phyloP scores from a whole-genome alignment of 2,113 vertebrate genomes.

The Mastomys coucha region DNA sequence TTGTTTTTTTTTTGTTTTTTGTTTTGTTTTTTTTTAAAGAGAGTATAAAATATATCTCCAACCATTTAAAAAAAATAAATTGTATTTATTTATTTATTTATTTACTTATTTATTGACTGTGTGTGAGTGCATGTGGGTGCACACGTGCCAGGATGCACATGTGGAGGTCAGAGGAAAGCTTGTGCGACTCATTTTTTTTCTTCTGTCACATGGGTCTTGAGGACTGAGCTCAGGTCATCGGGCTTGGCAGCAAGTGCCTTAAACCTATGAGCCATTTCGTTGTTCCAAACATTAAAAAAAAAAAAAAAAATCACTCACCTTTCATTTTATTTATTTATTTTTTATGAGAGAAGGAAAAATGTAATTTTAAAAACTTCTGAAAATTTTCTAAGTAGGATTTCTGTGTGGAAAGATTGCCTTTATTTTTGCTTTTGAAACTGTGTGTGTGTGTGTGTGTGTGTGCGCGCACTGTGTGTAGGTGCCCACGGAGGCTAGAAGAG shows the following conservation, averaged over 20 bases:
- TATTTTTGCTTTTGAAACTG: not conserved
- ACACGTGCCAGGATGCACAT: not conserved
- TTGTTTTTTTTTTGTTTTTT: too few species aligned
- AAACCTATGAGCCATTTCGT: not conserved
- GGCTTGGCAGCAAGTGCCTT: not conserved
- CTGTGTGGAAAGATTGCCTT: not conserved
- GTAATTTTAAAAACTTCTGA: slow-evolving; percentile 1
- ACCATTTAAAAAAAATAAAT: not conserved
- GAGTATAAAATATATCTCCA: slow-evolving; percentile 4
- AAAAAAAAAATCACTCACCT: not conserved
- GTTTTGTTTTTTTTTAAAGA: not conserved
- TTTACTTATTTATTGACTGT: not conserved
- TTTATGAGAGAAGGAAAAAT: not conserved
- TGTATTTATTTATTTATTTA: not conserved
- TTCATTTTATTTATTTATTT: not conserved
- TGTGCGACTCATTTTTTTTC: not conserved
- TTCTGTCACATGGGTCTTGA: not conserved
- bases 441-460: not conserved
- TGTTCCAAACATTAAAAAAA: not conserved
- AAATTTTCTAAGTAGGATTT: slow-evolving; percentile 4
- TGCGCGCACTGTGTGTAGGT: not conserved
- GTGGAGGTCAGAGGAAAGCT: not conserved
- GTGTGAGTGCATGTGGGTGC: not conserved
- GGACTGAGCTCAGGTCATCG: not conserved
- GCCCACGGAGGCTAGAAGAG: not conserved